These are phyloP conservation scores for Eciton burchellii DNA, from an alignment of 1,140 invertebrate genomes.

Conservation along the genomic window DNA sequence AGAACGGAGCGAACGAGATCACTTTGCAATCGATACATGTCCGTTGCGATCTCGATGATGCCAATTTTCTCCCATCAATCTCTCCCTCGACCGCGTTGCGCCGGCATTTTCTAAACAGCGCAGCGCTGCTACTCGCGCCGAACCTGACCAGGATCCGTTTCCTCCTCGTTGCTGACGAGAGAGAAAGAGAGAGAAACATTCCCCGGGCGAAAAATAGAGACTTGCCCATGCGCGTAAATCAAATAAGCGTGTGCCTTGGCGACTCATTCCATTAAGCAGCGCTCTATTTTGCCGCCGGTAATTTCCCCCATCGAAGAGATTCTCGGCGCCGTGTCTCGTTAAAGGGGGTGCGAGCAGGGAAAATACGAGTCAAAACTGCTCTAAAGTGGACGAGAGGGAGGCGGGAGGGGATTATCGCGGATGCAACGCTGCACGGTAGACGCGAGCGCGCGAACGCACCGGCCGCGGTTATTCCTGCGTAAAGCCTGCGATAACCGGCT, in stretches of 20 bases:
- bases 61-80: background rate
- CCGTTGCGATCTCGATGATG: constrained; percentile 21
- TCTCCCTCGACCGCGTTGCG: background rate
- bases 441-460: background rate
- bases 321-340: background rate
- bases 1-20: background rate
- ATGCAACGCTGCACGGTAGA: background rate
- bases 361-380: constrained; percentile 26
- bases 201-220: background rate
- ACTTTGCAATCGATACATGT: background rate
- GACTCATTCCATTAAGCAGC: constrained; percentile 26
- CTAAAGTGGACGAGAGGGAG: background rate
- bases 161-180: background rate
- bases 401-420: no score
- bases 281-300: background rate
- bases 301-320: constrained; percentile 16
- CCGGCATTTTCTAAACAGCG: background rate
- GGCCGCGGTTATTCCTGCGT: background rate
- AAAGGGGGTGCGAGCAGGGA: background rate
- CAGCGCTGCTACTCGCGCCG: background rate
- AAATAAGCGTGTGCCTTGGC: background rate
- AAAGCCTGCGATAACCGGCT: no score
- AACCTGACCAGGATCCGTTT: constrained; percentile 21
- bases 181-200: background rate
- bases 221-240: constrained; percentile 7